Evolutionary conservation across 1,140 invertebrate genomes (phyloP).

Genomic region (Ceratoteleas bidentatus): DNA sequence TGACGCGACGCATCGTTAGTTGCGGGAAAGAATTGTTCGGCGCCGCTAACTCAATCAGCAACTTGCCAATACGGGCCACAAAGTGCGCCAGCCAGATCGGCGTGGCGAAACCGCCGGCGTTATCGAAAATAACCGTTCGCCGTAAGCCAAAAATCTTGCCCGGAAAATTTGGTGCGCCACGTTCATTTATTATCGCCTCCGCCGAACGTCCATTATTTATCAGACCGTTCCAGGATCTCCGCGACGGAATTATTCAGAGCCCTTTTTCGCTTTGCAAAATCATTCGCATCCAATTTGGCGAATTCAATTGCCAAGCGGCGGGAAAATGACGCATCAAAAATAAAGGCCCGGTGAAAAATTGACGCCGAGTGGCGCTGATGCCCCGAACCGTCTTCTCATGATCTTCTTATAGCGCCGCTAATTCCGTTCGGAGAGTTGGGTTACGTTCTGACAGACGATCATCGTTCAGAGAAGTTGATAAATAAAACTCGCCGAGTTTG

Average conservation of each 20-base stretch:
- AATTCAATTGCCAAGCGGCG: constrained; percentile 6
- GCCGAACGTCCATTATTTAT: constrained; percentile 18
- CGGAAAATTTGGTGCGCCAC: background rate
- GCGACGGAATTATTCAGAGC: constrained; percentile 29
- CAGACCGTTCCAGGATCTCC: background rate
- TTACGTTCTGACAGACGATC: too few species aligned
- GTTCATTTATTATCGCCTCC: constrained; percentile 9
- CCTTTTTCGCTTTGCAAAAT: constrained; percentile 25
- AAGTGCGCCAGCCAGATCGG: constrained; percentile 9
- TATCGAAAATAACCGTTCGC: constrained; percentile 11
- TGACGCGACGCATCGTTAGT: constrained; percentile 44
- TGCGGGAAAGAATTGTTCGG: constrained; percentile 42
- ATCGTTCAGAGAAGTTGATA: too few species aligned
- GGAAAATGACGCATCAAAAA: constrained; percentile 30
- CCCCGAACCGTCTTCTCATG: background rate
- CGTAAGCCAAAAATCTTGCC: constrained; percentile 9
- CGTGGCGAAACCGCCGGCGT: background rate
- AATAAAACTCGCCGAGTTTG: too few species aligned
- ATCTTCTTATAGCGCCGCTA: background rate
- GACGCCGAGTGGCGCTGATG: background rate
- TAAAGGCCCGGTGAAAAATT: constrained; percentile 18
- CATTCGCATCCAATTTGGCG: constrained; percentile 28
- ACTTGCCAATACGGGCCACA: constrained; percentile 35
- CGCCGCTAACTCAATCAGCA: constrained; percentile 39
- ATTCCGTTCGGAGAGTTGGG: background rate